Evolutionary conservation across 2,888 invertebrate genomes (phyloP).

Genomic region (Drosophila limbata): DNA sequence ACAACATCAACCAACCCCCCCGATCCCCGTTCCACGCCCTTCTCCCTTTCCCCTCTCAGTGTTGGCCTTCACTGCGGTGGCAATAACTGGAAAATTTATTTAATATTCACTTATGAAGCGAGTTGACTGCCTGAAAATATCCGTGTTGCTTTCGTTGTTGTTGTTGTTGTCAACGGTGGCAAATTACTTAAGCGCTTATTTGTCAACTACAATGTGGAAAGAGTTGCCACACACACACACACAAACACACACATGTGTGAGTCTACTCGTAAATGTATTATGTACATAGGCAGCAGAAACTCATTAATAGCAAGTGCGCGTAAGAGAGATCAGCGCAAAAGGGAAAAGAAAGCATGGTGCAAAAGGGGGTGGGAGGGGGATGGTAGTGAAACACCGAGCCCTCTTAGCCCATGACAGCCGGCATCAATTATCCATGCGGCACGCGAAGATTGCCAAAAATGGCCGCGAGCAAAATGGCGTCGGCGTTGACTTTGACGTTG

Average conservation of each 20-base stretch:
- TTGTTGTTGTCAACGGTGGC: conserved; percentile 58
- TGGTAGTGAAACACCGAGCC: conserved; percentile 3
- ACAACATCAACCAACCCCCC: conserved; percentile 7
- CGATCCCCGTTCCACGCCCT: neutral
- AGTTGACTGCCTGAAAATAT: conserved; percentile 37
- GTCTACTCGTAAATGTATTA: conserved; percentile 49
- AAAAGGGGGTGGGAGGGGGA: neutral
- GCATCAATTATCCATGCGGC: conserved; percentile 71
- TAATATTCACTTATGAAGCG: conserved; percentile 77
- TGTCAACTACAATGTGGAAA: conserved; percentile 69
- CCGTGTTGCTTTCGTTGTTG: conserved; percentile 31
- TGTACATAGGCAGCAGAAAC: conserved; percentile 67
- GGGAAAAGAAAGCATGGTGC: neutral
- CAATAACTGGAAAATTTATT: conserved; percentile 78
- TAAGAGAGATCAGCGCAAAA: conserved; percentile 1
- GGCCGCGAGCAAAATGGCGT: conserved; percentile 66
- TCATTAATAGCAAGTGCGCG: conserved; percentile 71
- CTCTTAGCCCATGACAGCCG: conserved; percentile 63
- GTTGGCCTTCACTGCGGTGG: conserved; percentile 54
- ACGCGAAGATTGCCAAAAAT: conserved; percentile 69
- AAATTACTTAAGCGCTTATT: conserved; percentile 79
- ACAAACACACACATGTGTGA: conserved; percentile 23
- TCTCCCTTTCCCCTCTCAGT: conserved; percentile 3
- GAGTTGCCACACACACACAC: conserved; percentile 29
- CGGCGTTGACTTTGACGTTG: conserved; percentile 7